Conservation (phyloP, 2,888 invertebrate genomes). For the Chrysina gloriosa region DNA sequence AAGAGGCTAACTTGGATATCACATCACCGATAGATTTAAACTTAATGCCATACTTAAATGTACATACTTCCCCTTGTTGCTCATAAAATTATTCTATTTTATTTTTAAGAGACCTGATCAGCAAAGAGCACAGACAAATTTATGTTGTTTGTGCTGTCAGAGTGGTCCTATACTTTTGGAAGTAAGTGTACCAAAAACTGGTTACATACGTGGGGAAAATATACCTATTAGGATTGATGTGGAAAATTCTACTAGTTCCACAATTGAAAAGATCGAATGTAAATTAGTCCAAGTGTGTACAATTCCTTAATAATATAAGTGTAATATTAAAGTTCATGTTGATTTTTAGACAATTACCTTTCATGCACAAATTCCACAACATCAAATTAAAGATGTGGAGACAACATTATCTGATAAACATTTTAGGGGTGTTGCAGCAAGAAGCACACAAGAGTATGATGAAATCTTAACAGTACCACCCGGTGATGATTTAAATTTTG, state of each 20-base stretch:
- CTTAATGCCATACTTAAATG: background rate
- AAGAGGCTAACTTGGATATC: background rate
- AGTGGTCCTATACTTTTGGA: conserved; percentile 1
- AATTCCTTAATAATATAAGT: background rate
- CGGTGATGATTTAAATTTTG: background rate
- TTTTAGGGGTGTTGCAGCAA: background rate
- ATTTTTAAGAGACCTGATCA: conserved; percentile 15
- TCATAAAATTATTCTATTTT: background rate
- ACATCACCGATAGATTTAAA: conserved; percentile 7
- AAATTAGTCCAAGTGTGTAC: background rate
- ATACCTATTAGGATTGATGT: background rate
- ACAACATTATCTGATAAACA: background rate
- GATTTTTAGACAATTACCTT: background rate
- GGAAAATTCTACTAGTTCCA: background rate
- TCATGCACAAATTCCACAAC: background rate
- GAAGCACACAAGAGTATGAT: conserved; percentile 1
- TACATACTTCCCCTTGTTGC: background rate
- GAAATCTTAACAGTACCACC: background rate
- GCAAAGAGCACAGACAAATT: background rate
- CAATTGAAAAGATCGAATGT: background rate
- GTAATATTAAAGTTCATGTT: background rate
- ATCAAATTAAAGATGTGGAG: background rate
- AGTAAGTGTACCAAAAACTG: conserved; percentile 10
- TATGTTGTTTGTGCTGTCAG: conserved; percentile 3
- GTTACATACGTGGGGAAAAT: background rate